phyloP scores from a whole-genome alignment of 2,888 invertebrate species.

The Petrolisthes manimaculis region DNA sequence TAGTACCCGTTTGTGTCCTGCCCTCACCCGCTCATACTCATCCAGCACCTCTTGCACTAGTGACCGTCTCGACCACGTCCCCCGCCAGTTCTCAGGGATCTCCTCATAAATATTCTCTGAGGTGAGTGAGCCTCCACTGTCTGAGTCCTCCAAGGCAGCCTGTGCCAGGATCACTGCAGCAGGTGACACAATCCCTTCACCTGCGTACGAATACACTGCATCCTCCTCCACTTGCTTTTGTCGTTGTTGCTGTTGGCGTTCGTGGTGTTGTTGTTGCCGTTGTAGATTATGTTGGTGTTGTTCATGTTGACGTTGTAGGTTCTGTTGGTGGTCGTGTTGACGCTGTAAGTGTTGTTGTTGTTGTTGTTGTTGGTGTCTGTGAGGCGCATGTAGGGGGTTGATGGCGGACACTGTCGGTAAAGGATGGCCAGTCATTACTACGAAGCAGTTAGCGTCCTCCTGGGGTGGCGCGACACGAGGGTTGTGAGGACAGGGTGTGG shows the following conservation, averaged over 20 bases:
- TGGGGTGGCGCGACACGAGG: not conserved
- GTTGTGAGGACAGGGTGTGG: conserved; percentile 45
- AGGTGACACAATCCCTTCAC: conserved; percentile 51
- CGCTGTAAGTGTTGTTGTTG: not conserved
- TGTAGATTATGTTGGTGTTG: not conserved
- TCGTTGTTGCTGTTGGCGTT: not conserved
- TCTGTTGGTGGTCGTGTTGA: conserved; percentile 8
- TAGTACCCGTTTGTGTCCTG: conserved; percentile 48
- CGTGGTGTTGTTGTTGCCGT: not conserved
- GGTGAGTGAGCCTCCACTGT: conserved; percentile 56
- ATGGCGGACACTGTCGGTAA: conserved; percentile 9
- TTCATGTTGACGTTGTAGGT: too few relatives aligned
- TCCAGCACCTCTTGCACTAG: conserved; percentile 58
- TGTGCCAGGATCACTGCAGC: conserved; percentile 53
- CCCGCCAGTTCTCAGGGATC: conserved; percentile 56
- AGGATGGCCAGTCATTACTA: conserved; percentile 38
- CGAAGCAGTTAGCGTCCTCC: conserved; percentile 54
- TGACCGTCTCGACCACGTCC: conserved; percentile 43
- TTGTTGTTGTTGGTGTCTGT: not conserved
- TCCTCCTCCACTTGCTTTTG: conserved; percentile 42
- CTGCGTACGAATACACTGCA: conserved; percentile 59
- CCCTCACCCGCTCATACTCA: conserved; percentile 51
- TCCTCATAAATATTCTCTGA: conserved; percentile 65
- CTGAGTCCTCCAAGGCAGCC: conserved; percentile 49
- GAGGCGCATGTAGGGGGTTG: conserved; percentile 26